phyloP scores from a whole-genome alignment of 2,888 invertebrate genomes.

The Chydorus sphaericus region DNA sequence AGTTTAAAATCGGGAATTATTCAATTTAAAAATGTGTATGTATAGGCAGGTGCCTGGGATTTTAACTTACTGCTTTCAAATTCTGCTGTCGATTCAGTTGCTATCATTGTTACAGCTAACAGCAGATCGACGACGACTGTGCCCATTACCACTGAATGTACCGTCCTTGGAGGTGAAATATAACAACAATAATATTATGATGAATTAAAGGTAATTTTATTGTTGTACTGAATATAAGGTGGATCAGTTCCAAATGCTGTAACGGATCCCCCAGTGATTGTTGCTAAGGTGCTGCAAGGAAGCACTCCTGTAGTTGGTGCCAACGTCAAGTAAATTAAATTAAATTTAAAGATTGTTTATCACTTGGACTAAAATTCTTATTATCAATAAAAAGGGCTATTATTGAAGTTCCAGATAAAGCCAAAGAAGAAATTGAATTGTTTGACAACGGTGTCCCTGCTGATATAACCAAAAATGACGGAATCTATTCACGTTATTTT shows the following conservation, averaged over 20 bases:
- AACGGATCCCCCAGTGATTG: not conserved
- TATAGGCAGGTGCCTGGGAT: not conserved
- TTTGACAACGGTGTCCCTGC: slow-evolving; percentile 16
- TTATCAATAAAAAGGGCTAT: no score
- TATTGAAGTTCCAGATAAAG: slow-evolving; percentile 5
- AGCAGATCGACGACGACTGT: no score
- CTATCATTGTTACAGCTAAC: no score
- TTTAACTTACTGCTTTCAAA: not conserved
- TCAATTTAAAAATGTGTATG: not conserved
- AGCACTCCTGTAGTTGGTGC: slow-evolving; percentile 15
- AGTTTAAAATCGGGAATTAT: not conserved
- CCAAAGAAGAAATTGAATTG: not conserved
- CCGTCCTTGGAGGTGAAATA: no score
- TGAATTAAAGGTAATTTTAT: no score
- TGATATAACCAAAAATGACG: slow-evolving; percentile 16
- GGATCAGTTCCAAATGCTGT: not conserved
- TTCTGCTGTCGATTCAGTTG: no score
- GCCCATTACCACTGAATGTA: no score
- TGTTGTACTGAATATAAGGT: no score
- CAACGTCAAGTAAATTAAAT: slow-evolving; percentile 16
- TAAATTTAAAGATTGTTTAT: no score
- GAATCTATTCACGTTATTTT: slow-evolving; percentile 18
- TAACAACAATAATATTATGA: no score
- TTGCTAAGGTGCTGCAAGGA: slow-evolving; percentile 16
- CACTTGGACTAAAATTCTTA: no score